Evolutionary conservation across 1,140 invertebrate species (phyloP).

Genomic region (Melitaea cinxia): DNA sequence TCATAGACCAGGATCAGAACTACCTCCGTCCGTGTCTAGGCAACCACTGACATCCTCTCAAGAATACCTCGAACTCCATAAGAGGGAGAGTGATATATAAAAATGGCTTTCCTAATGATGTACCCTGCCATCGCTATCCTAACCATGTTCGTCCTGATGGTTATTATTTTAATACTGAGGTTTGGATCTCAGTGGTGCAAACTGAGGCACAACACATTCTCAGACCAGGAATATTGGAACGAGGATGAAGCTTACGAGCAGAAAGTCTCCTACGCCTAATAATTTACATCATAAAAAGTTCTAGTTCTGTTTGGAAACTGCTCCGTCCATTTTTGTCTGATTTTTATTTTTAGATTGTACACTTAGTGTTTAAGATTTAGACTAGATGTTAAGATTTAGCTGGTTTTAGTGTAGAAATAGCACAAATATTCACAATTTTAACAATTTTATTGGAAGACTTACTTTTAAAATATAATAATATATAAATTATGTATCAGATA

Average conservation of each 20-base stretch:
- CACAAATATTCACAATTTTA: background rate
- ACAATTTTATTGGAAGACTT: background rate
- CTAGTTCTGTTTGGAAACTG: constrained; percentile 12
- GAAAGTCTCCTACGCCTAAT: constrained; percentile 70
- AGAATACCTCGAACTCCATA: constrained; percentile 89
- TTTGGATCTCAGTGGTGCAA: constrained; percentile 87
- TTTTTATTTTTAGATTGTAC: constrained; percentile 8
- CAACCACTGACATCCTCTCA: constrained; percentile 74
- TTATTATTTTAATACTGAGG: constrained; percentile 88
- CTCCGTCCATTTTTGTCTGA: constrained; percentile 37
- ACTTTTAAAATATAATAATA: no score
- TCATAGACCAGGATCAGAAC: constrained; percentile 50
- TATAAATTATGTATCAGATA: no score
- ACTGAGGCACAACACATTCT: constrained; percentile 84
- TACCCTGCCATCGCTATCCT: constrained; percentile 88
- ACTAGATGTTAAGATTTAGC: no score
- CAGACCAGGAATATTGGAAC: constrained; percentile 64
- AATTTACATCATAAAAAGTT: no score
- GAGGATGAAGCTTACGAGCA: constrained; percentile 70
- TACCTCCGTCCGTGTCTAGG: constrained; percentile 59
- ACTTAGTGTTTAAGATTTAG: background rate
- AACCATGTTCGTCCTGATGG: constrained; percentile 86
- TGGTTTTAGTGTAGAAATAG: background rate
- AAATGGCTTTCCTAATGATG: constrained; percentile 86
- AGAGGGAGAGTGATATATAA: constrained; percentile 92